phyloP scores from a whole-genome alignment of 2,797 vertebrate species.

The Petrocephalus schoutedeni region DNA sequence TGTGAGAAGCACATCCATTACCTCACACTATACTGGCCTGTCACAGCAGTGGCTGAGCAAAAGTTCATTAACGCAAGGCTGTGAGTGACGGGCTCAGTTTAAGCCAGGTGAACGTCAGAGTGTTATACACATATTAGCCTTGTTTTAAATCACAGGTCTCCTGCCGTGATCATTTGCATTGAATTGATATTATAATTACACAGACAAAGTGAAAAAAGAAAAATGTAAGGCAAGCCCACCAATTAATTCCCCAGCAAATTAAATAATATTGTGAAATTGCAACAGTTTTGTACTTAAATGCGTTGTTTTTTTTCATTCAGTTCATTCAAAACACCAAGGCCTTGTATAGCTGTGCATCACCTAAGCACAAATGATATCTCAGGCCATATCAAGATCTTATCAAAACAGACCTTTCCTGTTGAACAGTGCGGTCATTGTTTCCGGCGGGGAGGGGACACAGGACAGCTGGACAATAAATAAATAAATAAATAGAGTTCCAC shows the following conservation, averaged over 20 bases:
- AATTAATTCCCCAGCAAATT: neutral
- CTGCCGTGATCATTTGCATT: neutral
- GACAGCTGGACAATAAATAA: constrained; percentile 17
- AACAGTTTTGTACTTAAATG: neutral
- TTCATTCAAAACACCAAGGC: neutral
- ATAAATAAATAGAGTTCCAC: neutral
- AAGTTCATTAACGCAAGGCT: neutral
- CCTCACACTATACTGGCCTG: neutral
- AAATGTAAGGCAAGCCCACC: neutral
- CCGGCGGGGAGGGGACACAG: neutral
- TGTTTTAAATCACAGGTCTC: neutral
- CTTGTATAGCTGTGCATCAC: neutral
- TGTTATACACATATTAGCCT: neutral
- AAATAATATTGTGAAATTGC: neutral
- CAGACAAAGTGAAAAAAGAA: neutral
- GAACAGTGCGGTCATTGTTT: constrained; percentile 4
- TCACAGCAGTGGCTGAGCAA: neutral
- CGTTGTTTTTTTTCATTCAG: neutral
- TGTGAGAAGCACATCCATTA: neutral
- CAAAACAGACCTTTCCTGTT: constrained; percentile 21
- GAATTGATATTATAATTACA: neutral
- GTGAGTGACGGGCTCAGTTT: neutral
- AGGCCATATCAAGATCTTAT: constrained; percentile 2
- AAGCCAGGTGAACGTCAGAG: neutral
- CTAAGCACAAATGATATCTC: neutral